phyloP scores from a whole-genome alignment of 1,140 invertebrate genomes.

The Ceratosolen fusciceps region DNA sequence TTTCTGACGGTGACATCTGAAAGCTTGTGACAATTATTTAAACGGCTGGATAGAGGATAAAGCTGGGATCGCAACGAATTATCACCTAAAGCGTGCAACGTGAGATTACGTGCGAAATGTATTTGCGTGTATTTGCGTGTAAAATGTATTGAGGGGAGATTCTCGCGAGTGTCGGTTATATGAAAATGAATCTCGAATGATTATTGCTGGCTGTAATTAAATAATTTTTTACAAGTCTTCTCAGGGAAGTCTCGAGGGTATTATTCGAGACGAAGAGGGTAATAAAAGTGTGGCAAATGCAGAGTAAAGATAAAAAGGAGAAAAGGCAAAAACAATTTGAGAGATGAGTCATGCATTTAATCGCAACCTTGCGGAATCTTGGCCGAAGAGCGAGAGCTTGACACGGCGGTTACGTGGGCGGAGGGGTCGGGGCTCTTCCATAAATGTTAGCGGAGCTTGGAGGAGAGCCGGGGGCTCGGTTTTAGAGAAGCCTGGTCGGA shows the following conservation, averaged over 20 bases:
- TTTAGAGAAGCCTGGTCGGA: not conserved
- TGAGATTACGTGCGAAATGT: no score
- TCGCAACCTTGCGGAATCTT: not conserved
- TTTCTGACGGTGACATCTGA: no score
- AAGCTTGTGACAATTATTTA: no score
- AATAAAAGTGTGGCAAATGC: not conserved
- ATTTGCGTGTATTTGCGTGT: no score
- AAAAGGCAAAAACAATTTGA: no score
- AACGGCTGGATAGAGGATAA: no score
- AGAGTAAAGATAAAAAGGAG: not conserved
- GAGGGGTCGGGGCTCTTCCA: not conserved
- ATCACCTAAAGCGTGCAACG: no score
- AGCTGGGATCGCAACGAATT: no score
- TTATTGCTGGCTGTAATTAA: not conserved
- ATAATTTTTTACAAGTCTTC: not conserved
- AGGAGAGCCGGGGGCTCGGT: no score
- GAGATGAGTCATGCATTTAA: slow-evolving; percentile 6
- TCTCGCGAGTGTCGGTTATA: no score
- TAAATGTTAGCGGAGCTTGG: no score
- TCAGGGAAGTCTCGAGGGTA: not conserved
- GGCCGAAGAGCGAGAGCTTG: not conserved
- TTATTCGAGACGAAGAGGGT: not conserved
- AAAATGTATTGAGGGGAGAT: no score
- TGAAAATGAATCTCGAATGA: not conserved
- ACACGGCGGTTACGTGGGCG: not conserved